A percentile compares a stretch with the other conserved stretches of the same genome.
phyloP scores from a whole-genome alignment of 2,797 vertebrate species.

The Ceryle rudis region DNA sequence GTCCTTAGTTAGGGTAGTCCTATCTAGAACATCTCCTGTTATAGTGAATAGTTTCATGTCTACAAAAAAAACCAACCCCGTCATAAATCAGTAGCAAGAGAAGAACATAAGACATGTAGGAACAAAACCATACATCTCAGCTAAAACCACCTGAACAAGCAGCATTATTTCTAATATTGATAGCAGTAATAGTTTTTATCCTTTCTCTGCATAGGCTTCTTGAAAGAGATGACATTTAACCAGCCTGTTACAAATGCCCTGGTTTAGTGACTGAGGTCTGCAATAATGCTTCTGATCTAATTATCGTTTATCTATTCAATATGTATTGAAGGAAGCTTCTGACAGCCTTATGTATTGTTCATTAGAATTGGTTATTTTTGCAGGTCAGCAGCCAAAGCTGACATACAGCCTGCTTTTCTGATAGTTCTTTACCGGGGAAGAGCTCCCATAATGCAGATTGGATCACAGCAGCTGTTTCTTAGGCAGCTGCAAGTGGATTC shows the following conservation, averaged over 20 bases:
- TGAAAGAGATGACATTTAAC: not conserved
- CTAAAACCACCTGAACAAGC: not conserved
- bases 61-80: not conserved
- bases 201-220: not conserved
- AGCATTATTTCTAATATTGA: not conserved
- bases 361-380: not conserved
- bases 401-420: not conserved
- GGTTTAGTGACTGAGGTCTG: not conserved
- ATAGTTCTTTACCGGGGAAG: not conserved
- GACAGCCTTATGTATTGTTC: not conserved
- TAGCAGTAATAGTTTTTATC: not conserved
- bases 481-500: not conserved
- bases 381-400: not conserved
- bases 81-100: not conserved
- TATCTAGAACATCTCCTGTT: not conserved
- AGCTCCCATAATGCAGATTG: not conserved
- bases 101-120: not conserved
- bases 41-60: not conserved
- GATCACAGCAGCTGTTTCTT: not conserved
- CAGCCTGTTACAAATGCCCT: not conserved
- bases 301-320: not conserved
- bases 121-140: not conserved
- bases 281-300: not conserved
- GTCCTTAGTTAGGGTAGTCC: not conserved
- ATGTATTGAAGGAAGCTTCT: not conserved